Base-by-base conservation (phyloP, 2,113 vertebrate genomes). In the Alligator mississippiensis region DNA sequence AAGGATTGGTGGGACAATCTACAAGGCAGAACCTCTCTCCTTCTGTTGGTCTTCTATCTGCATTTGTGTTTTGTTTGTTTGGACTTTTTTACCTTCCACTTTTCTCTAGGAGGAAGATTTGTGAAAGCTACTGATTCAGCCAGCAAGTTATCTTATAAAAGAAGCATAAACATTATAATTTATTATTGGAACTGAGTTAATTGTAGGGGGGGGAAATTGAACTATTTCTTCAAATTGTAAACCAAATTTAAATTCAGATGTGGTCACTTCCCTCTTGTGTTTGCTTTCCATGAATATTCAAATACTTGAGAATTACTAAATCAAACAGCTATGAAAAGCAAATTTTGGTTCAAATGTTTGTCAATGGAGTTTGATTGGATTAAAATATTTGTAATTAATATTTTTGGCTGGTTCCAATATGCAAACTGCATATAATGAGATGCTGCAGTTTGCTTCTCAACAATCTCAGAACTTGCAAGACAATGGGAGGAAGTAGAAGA, bases 221-320 rank as follows among this genome's bases (percentile, higher is more conserved):
- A 58, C 21, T 70, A 9, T 63, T 92, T 76, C 79, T 87, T 58
- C 7, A 81, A 12, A 91, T 85, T 87, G 80, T 89, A 81, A 25
- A 72, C 5, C 3, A 80, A 92, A 81, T 84, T 86, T 90, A 28
- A 77, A 3, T 47, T 94, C 81, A 84, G 55, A 0, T 11, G 61
- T 2, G 4, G 66, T 83, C 21, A 92, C 80, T 72, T 78, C 24
- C n/a, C 85, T 90, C 87, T 59, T 12, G 5, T 83, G 34, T 95
- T 90, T 93, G 47, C 87, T 91, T 96, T 93, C 88, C 59, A 93
- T 88, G 59, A 93, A 93, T 95, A 27, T 80, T 62, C 93, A 79
- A 95, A 63, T 60, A 95, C 57, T 9, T 82, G 57, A 91, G 66
- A 93, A 87, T 80, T 84, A 89, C 79, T 82, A 87, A 30, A 77